Evolutionary conservation across 2,888 invertebrate species (phyloP).

Genomic region (Tenthredo mesomela): DNA sequence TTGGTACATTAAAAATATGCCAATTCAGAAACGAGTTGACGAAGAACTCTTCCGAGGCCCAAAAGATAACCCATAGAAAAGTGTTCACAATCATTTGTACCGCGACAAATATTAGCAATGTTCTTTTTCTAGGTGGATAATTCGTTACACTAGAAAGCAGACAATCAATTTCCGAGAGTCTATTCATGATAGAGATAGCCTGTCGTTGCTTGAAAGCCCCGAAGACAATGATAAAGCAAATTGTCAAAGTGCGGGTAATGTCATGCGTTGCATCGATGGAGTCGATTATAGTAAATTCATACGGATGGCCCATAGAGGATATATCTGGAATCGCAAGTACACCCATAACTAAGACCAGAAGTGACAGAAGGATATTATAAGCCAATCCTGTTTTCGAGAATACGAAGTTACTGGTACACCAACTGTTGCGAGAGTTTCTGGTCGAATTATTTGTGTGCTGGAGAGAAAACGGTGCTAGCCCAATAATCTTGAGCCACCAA

Average conservation of each 20-base stretch:
- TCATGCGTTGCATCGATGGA: neutral
- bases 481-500: neutral
- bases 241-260: neutral
- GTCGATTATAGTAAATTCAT: too few species aligned
- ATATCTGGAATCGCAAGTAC: neutral
- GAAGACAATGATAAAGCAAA: neutral
- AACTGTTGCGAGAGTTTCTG: neutral
- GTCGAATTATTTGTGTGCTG: neutral
- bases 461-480: conserved; percentile 3
- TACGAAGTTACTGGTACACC: neutral
- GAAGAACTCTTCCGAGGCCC: neutral
- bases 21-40: neutral
- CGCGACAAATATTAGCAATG: neutral
- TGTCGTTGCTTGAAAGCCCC: neutral
- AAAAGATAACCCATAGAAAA: neutral
- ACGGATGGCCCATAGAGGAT: too few species aligned
- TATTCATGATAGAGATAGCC: neutral
- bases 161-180: neutral
- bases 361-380: neutral
- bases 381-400: neutral
- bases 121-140: neutral
- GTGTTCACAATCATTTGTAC: neutral
- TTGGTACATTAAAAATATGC: neutral
- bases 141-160: neutral
- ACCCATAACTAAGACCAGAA: neutral